These are phyloP conservation scores for Bovichtus variegatus DNA, from an alignment of 2,797 vertebrate species.

Conservation along the genomic window DNA sequence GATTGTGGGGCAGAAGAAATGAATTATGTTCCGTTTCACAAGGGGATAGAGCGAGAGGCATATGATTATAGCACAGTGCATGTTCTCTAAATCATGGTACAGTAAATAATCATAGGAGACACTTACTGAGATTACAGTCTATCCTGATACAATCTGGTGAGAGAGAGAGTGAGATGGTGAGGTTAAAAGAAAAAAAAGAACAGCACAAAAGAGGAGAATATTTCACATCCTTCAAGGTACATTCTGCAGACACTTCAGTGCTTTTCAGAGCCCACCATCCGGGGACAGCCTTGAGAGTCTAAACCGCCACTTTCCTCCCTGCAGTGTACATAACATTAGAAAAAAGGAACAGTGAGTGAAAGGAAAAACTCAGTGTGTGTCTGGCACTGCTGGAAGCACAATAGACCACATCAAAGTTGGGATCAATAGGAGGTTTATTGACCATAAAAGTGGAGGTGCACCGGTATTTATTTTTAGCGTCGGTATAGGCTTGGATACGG, in stretches of 20 bases:
- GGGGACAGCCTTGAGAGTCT: slow-evolving; percentile 92
- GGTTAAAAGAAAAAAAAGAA: slow-evolving; percentile 83
- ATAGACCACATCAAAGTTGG: slow-evolving; percentile 52
- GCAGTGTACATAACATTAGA: slow-evolving; percentile 56
- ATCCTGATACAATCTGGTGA: slow-evolving; percentile 98
- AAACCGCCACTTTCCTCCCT: slow-evolving; percentile 86
- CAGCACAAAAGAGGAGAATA: slow-evolving; percentile 83
- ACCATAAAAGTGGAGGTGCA: slow-evolving; percentile 67
- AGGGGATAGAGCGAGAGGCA: slow-evolving; percentile 52
- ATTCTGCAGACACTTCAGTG: slow-evolving; percentile 90
- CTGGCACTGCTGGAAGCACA: slow-evolving; percentile 58
- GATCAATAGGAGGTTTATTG: slow-evolving; percentile 67
- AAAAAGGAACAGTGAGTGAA: slow-evolving; percentile 52
- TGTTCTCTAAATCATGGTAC: slow-evolving; percentile 73
- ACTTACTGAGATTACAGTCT: slow-evolving; percentile 99
- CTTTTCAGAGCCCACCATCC: slow-evolving; percentile 91
- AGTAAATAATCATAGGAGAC: slow-evolving; percentile 85
- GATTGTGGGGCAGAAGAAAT: slow-evolving; percentile 41
- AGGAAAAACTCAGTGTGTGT: slow-evolving; percentile 64
- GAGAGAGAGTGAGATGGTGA: slow-evolving; percentile 94
- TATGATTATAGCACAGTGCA: slow-evolving; percentile 67
- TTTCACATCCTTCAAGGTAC: slow-evolving; percentile 98
- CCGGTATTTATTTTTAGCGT: slow-evolving; percentile 46
- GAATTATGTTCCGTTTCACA: slow-evolving; percentile 45
- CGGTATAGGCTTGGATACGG: slow-evolving; percentile 5